Percentiles rank a stretch among this genome's conserved stretches.
These are phyloP conservation scores for Hippocampus comes DNA, from an alignment of 2,113 vertebrate species.

Conservation along the genomic window DNA sequence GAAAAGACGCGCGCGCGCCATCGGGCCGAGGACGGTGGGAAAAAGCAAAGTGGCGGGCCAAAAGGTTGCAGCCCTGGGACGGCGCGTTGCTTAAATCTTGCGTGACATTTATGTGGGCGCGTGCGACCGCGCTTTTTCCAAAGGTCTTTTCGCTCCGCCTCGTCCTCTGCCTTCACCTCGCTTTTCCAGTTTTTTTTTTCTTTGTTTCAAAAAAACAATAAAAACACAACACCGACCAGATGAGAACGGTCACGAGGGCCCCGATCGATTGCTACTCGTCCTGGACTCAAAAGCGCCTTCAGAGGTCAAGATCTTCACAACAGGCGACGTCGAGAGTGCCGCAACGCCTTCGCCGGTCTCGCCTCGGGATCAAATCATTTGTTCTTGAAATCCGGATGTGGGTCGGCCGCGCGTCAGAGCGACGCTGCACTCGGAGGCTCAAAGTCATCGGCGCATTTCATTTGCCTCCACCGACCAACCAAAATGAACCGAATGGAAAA, in stretches of 20 bases:
- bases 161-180: neutral
- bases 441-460: too few relatives aligned
- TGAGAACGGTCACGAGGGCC: neutral
- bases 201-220: neutral
- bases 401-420: too few relatives aligned
- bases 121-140: neutral
- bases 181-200: neutral
- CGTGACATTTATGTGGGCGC: slow-evolving; percentile 10
- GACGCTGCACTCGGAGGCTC: too few relatives aligned
- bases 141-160: neutral
- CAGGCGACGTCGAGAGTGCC: too few relatives aligned
- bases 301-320: too few relatives aligned
- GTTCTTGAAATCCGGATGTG: too few relatives aligned
- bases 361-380: too few relatives aligned
- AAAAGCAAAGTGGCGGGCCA: slow-evolving; percentile 9
- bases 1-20: neutral
- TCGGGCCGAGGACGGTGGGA: slow-evolving; percentile 4
- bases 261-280: too few relatives aligned
- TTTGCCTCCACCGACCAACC: rapidly evolving
- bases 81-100: slow-evolving; percentile 5
- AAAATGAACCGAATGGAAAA: too few relatives aligned
- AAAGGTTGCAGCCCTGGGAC: slow-evolving; percentile 7
- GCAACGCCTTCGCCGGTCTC: too few relatives aligned
- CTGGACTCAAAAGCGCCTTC: too few relatives aligned
- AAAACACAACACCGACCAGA: neutral